Base-by-base conservation (phyloP, 2,888 invertebrate species). In the Odontomyia ornata region DNA sequence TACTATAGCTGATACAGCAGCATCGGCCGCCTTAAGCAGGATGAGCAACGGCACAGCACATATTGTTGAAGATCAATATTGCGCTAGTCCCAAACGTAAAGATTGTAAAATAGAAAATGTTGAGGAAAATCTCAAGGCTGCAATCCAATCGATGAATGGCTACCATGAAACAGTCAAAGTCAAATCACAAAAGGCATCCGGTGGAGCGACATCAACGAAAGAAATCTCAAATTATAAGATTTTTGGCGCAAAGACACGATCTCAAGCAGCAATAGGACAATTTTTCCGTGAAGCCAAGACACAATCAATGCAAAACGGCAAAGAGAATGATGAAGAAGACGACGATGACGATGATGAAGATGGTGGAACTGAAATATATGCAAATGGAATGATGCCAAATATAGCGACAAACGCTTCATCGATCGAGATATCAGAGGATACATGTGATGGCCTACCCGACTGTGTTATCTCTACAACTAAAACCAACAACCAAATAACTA, bases 41-140 rank as follows among this genome's bases (percentile, higher is more conserved):
- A 71, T 69, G 60, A 30, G 56, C 25, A 76, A 76, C 65, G 67
- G 77, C 13, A 64, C 71, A n/a, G 18, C 47, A 18, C 76, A 78
- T 18, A 25, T 79, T 0, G 47, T 30, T 76, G 87, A 87, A 43
- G 87, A 87, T 80, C 86, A 84, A 81, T 83, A 85, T 76, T 81
- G 80, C 82, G 85, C 86, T 30, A 87, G 87, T 79, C 87, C 87
- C 15, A 87, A 87, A 79, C 83, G 87, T 79, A 87, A 87, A 84
- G 87, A 87, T 80, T 85, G 85, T 78, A 86, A 84, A 81, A 81
- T 87, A 13, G 86, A 85, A 80, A 82, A 82, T 56, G 79, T 76
- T n/a, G 77, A 25, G 0, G 30, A 23, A n/a, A 69, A 46, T 25
- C 18, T 69, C 4, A 69, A 76, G 13, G 36, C 75, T 1, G 75